Evolutionary conservation across 2,797 vertebrate genomes (phyloP), one percentile per base, ranked within the genome.

Genomic region (Tadarida brasiliensis): DNA sequence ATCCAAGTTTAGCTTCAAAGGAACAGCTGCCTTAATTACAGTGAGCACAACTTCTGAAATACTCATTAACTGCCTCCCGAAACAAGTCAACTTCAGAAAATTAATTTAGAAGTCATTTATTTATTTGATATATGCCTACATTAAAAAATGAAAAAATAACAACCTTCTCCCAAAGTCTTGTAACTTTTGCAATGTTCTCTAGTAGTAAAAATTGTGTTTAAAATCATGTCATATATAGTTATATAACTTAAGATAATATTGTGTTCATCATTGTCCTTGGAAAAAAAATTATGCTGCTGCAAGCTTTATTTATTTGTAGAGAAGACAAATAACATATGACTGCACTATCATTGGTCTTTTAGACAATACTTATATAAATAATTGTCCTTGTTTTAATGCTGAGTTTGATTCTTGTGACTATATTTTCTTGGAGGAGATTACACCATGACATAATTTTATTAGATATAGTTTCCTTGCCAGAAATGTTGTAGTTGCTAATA

Each of bases 11-110:
- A 33, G 3, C 5, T 54, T 76, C 11, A 59, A 67, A 94, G 3
- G n/a, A 20, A 14, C 11, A 16, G 2, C 4, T 22, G 78, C 56
- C 91, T 56, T 14, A 93, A 2, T 16, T 24, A 49, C 2, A 87
- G 77, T 92, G 3, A 89, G 87, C 33, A 63, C 4, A 78, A 93
- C 14, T 28, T 94, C 61, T 87, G 47, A 96, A 91, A 61, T 33
- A 35, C 3, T 74, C 24, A n/a, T 47, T 19, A 86, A 17, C 10
- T 92, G 7, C 6, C 20, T 3, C 49, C 24, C 22, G 16, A 17
- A 59, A 44, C 47, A 15, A 73, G 19, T 39, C 39, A 76, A 59
- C 35, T 87, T 71, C 57, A 24, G 9, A 93, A 81, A 65, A 14
- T 59, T n/a, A 71, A 67, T 44, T 73, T 82, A 26, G 2, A 94